Evolutionary conservation across 2,888 invertebrate species (phyloP), one percentile per base, ranked within the genome.

Genomic region (Chymomyza caudatula): DNA sequence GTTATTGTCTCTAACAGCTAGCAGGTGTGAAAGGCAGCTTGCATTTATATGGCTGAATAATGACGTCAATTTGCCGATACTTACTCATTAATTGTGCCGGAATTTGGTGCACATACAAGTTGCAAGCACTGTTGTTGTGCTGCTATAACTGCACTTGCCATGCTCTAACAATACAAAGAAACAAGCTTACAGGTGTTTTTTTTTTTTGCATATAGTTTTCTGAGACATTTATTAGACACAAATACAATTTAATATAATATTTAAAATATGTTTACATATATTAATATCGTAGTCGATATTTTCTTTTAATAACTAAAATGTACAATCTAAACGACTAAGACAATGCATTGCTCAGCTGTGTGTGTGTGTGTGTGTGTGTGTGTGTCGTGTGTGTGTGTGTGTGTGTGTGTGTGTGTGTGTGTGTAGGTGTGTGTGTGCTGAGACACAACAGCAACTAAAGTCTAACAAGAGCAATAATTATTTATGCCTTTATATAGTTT

Each of bases 151-250:
- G n/a, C n/a, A n/a, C n/a, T n/a, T n/a, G n/a, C n/a, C n/a, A n/a
- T n/a, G n/a, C n/a, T n/a, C n/a, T n/a, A n/a, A n/a, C n/a, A n/a
- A n/a, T n/a, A n/a, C n/a, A n/a, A n/a, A n/a, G n/a, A n/a, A n/a
- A n/a, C n/a, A n/a, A n/a, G n/a, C n/a, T n/a, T n/a, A n/a, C n/a
- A n/a, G n/a, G n/a, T n/a, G n/a, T 37, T 37, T 4, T 37, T 8
- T 8, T 37, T 37, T 37, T 37, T 37, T 37, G 29, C 8, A 37
- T 37, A 37, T 37, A 37, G 29, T 79, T 51, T 78, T 81, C 83
- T 85, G 86, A 81, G 81, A 86, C 86, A 84, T 85, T 87, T 85
- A 85, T 85, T 85, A 87, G 84, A 87, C 87, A 87, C 80, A 86
- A 87, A 86, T 84, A 78, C 71, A 84, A 80, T 81, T 51, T 61